phyloP scores from a whole-genome alignment of 2,797 vertebrate genomes.

The Cirrhinus mrigala region DNA sequence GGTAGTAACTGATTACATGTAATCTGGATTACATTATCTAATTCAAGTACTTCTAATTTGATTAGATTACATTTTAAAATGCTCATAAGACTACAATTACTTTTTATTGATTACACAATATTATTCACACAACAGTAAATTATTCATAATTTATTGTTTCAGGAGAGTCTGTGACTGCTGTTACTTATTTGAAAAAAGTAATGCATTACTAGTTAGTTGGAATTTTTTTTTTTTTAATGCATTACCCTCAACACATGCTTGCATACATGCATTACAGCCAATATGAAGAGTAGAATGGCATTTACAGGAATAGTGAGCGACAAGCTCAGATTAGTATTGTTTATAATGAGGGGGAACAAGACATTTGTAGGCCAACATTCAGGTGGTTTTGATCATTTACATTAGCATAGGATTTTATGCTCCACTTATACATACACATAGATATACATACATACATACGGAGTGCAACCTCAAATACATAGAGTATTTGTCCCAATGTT shows the following conservation, averaged over 20 bases:
- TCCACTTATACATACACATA: neutral
- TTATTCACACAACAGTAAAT: neutral
- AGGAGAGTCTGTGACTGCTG: no score
- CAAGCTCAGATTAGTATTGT: neutral
- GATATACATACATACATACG: no score
- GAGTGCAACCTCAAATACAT: neutral
- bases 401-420: neutral
- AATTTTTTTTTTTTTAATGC: no score
- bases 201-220: no score
- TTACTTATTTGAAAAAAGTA: no score
- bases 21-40: neutral
- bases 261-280: no score
- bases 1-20: neutral
- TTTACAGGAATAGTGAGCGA: neutral
- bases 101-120: neutral
- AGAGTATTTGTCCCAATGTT: neutral
- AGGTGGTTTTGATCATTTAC: neutral
- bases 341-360: neutral
- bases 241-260: no score
- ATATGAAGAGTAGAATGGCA: no score
- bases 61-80: neutral
- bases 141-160: no score
- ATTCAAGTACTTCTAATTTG: neutral
- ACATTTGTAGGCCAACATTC: slow-evolving; percentile 16
- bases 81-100: neutral